Evolutionary conservation across 2,888 invertebrate species (phyloP), one percentile per base, ranked within the genome.

Genomic region (Chrysomela aeneicollis): DNA sequence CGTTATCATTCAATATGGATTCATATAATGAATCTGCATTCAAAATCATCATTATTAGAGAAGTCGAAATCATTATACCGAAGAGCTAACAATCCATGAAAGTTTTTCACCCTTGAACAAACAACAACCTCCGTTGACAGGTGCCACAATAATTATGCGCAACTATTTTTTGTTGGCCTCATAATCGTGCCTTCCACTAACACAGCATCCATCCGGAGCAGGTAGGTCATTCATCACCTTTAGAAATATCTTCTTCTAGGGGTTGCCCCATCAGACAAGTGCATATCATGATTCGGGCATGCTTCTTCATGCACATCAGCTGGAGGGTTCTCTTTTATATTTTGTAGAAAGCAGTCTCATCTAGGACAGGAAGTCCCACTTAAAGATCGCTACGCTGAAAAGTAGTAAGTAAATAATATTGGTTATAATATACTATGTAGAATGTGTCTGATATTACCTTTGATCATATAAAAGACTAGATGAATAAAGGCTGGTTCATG

Each of bases 171-270:
- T 64, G 42, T 50, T 26, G 30, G 50, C 63, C 62, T 49, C 62
- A 37, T 57, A 18, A 15, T 42, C 17, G 15, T 22, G 55, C 53
- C 63, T 64, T 59, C 46, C 46, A 50, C 52, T 51, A 59, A 19
- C 61, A 51, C 68, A 64, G 66, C 66, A 66, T 68, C 69, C 69
- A 52, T 51, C 30, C 30, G 47, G 51, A 59, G 58, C 69, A 69
- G 69, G 69, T 69, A 67, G 58, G n/a, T 30, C 59, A 66, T 66
- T 66, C 62, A 64, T 61, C 55, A 59, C 64, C 52, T 54, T 53
- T 42, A 53, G 47, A 62, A 62, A 65, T 58, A 65, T 65, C 61
- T 52, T 42, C 50, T 54, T 30, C 59, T 59, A 65, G 62, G 65
- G 65, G 65, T 62, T 61, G 22, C 22, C 47, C 49, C 50, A 59